Conservation (phyloP, 2,797 vertebrate species). For the Takifugu ocellatus region DNA sequence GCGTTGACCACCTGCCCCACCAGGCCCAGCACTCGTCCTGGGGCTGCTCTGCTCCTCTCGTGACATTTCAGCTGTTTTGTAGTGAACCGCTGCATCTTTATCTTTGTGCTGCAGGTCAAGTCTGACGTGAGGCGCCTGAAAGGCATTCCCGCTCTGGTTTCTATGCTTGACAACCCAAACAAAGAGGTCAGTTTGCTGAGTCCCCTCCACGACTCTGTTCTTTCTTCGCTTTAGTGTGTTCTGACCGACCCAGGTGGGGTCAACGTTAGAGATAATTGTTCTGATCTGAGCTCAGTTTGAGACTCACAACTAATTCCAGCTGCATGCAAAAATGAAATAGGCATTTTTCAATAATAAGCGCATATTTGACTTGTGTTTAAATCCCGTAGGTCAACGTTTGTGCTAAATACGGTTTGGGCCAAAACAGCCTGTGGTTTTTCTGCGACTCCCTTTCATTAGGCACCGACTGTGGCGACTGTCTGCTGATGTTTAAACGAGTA, state of each 20-base stretch:
- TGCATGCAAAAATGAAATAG: slow-evolving; percentile 28
- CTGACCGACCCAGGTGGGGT: slow-evolving; percentile 8
- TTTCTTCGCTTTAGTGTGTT: slow-evolving; percentile 14
- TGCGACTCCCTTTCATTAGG: slow-evolving; percentile 47
- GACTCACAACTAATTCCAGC: slow-evolving; percentile 6
- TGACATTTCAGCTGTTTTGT: background rate
- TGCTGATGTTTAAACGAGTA: slow-evolving; percentile 46
- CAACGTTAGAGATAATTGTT: slow-evolving; percentile 5
- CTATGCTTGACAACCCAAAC: slow-evolving; percentile 90
- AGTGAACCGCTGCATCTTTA: background rate
- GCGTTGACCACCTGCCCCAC: too few species aligned
- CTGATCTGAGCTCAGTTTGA: slow-evolving; percentile 3
- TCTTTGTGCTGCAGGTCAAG: slow-evolving; percentile 66
- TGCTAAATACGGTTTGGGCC: slow-evolving; percentile 42
- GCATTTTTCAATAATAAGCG: background rate
- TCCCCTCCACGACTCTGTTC: background rate
- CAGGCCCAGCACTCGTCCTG: too few species aligned
- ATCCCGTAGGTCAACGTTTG: slow-evolving; percentile 42
- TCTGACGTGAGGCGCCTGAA: slow-evolving; percentile 81
- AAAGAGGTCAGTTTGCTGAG: slow-evolving; percentile 79
- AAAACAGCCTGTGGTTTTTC: slow-evolving; percentile 34
- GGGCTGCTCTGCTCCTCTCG: background rate
- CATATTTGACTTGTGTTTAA: slow-evolving; percentile 20
- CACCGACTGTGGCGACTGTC: slow-evolving; percentile 36
- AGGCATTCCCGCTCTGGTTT: slow-evolving; percentile 91